Percentiles rank a stretch among this genome's conserved stretches.
Evolutionary conservation across 2,888 invertebrate species (phyloP).

Genomic region (Sycophila texana): DNA sequence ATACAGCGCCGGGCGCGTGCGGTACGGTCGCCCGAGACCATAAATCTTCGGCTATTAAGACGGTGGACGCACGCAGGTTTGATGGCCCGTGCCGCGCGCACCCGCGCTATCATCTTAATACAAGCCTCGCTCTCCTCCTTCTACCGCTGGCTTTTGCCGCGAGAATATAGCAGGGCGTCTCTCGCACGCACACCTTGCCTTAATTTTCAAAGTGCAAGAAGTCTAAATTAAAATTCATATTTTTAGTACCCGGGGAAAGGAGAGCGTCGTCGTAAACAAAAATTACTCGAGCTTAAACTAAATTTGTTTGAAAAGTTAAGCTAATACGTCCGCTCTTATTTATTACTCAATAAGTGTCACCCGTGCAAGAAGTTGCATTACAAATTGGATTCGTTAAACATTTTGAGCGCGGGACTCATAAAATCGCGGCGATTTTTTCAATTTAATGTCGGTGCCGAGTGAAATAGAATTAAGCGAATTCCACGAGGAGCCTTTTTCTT

Average conservation of each 20-base stretch:
- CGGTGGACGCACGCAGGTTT: conserved; percentile 64
- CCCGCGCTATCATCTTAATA: conserved; percentile 37
- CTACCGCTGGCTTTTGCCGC: conserved; percentile 1
- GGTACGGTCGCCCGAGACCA: conserved; percentile 61
- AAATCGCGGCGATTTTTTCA: background rate
- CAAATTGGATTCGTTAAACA: background rate
- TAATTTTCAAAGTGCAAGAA: no score
- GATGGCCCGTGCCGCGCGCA: conserved; percentile 50
- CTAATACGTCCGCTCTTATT: no score
- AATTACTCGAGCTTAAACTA: no score
- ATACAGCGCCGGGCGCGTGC: conserved; percentile 45
- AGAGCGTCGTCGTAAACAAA: no score
- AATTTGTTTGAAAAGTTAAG: no score
- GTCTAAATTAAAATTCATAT: no score
- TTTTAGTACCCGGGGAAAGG: no score
- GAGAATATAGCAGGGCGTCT: background rate
- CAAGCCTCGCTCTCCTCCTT: conserved; percentile 21
- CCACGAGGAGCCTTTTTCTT: background rate
- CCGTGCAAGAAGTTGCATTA: no score
- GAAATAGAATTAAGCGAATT: no score
- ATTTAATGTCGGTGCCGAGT: no score
- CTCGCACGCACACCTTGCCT: background rate
- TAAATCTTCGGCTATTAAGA: conserved; percentile 75
- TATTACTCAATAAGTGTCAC: no score
- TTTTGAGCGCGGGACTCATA: no score